These are phyloP conservation scores for Glandiceps talaboti DNA, from an alignment of 53 echinoderm and acorn worm species.

Conservation along the genomic window DNA sequence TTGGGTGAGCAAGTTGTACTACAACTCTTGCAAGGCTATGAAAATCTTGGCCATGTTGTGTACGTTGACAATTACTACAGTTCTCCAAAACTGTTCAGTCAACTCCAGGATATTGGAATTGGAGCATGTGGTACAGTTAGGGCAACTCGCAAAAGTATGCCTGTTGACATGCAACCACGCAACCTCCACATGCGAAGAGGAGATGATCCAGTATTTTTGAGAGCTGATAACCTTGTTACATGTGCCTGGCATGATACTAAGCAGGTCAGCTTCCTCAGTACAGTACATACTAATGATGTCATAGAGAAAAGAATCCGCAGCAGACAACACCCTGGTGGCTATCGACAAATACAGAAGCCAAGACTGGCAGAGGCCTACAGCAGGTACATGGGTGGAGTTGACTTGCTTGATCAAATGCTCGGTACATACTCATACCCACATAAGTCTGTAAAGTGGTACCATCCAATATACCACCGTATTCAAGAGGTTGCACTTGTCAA, in stretches of 20 bases:
- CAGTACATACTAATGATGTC: conserved; percentile 1
- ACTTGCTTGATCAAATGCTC: conserved; percentile 17
- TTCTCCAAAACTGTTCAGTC: conserved; percentile 11
- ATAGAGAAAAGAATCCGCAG: conserved; percentile 12
- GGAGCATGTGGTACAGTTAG: conserved; percentile 16
- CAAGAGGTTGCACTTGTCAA: conserved; percentile 19
- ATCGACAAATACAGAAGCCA: conserved; percentile 15
- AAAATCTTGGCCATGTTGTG: not conserved
- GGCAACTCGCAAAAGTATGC: conserved; percentile 4
- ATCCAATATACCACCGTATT: conserved; percentile 12
- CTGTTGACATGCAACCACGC: conserved; percentile 6
- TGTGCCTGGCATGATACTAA: not conserved
- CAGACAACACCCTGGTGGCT: not conserved
- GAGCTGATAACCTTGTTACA: not conserved
- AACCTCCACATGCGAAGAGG: not conserved
- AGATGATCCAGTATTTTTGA: not conserved
- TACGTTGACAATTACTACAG: conserved; percentile 27
- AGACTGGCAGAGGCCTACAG: conserved; percentile 8
- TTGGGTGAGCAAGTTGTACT: not conserved
- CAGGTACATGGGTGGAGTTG: conserved; percentile 13
- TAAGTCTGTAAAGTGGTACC: conserved; percentile 10
- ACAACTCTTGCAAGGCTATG: not conserved
- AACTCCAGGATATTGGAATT: not conserved
- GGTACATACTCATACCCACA: conserved; percentile 14
- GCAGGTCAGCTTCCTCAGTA: not conserved